Conservation (phyloP, 2,797 vertebrate genomes). For the Valencia hispanica region DNA sequence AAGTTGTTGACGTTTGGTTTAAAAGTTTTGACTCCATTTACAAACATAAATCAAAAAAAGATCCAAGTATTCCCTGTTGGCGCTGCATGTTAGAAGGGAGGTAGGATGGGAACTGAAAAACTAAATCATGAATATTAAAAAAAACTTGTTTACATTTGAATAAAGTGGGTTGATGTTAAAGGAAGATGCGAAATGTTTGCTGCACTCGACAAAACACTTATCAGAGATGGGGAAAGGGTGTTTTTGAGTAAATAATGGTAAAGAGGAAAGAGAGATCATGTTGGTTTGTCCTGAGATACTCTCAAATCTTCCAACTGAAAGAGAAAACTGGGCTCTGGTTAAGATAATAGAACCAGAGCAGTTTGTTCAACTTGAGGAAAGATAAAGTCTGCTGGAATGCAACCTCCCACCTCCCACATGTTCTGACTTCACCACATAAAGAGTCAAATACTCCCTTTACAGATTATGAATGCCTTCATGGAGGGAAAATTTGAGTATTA, state of each 20-base stretch:
- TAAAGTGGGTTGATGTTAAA: slow-evolving; percentile 11
- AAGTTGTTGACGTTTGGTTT: not conserved
- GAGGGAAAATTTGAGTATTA: not conserved
- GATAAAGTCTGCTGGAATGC: slow-evolving; percentile 3
- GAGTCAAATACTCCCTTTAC: slow-evolving; percentile 4
- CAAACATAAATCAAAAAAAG: not conserved
- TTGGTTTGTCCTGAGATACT: not conserved
- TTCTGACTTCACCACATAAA: slow-evolving; percentile 18
- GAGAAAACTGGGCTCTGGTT: not conserved
- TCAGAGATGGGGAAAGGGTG: slow-evolving; percentile 21
- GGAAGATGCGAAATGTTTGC: slow-evolving; percentile 8
- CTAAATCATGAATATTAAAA: slow-evolving; percentile 9
- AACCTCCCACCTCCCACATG: slow-evolving; percentile 21
- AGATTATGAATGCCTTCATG: slow-evolving; percentile 5
- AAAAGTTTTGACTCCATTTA: not conserved
- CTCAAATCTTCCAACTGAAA: not conserved
- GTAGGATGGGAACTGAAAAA: not conserved
- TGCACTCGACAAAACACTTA: not conserved
- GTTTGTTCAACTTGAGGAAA: slow-evolving; percentile 3
- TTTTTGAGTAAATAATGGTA: not conserved
- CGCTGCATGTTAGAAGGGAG: not conserved
- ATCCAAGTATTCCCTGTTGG: not conserved
- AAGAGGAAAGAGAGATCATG: not conserved
- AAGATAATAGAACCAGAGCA: not conserved
- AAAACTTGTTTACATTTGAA: slow-evolving; percentile 27